A percentile compares a stretch with the other conserved stretches of the same genome.
Evolutionary conservation across 2,888 invertebrate species (phyloP).

Genomic region (Nomada fucata): DNA sequence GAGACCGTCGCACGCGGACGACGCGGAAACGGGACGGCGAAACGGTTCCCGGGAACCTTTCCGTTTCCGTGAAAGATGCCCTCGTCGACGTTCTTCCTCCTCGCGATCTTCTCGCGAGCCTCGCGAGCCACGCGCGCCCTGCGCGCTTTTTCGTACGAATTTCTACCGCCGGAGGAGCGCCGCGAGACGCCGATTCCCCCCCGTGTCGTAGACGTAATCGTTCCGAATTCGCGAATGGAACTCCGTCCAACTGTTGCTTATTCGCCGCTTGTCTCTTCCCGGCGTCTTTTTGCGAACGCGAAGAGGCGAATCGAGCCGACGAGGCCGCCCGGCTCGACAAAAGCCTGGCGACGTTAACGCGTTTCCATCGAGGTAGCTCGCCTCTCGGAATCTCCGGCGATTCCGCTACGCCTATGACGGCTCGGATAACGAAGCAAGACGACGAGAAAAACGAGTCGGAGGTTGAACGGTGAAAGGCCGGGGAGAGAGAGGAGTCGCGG

Average conservation of each 20-base stretch:
- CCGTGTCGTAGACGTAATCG: slow-evolving; percentile 32
- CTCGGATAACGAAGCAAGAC: slow-evolving; percentile 53
- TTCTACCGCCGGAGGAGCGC: background rate
- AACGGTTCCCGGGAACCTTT: slow-evolving; percentile 5
- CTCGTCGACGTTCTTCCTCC: background rate
- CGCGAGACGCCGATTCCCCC: slow-evolving; percentile 6
- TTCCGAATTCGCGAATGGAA: background rate
- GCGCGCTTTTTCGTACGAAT: slow-evolving; percentile 27
- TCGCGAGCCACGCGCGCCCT: slow-evolving; percentile 23
- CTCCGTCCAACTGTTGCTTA: background rate
- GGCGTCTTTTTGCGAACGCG: background rate
- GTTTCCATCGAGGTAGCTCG: background rate
- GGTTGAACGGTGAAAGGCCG: slow-evolving; percentile 36
- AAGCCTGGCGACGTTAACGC: background rate
- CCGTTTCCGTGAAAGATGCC: background rate
- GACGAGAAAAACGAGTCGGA: slow-evolving; percentile 51
- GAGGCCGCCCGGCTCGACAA: background rate
- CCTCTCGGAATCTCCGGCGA: background rate
- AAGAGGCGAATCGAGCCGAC: background rate
- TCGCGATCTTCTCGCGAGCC: slow-evolving; percentile 4
- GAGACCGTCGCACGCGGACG: background rate
- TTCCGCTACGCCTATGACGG: slow-evolving; percentile 55
- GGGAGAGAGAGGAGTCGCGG: slow-evolving; percentile 1
- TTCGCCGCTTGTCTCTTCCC: background rate
- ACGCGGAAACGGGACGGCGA: slow-evolving; percentile 39